A percentile compares a stretch with the other conserved stretches of the same genome.
phyloP scores from a whole-genome alignment of 2,888 invertebrate genomes.

The Melitaea athalia region DNA sequence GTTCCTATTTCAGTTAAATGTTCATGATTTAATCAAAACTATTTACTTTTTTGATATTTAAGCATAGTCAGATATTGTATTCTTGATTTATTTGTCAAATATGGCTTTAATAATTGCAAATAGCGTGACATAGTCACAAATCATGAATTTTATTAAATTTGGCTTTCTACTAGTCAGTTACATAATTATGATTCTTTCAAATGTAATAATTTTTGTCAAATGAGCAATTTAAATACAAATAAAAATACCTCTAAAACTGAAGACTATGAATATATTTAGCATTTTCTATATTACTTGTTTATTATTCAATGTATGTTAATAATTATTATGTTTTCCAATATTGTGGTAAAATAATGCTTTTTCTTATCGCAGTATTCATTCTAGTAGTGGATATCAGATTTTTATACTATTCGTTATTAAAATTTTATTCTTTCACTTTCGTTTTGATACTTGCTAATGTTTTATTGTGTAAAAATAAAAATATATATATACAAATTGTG shows the following conservation, averaged over 20 bases:
- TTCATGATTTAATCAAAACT: not conserved
- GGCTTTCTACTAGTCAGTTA: too few relatives aligned
- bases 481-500: not conserved
- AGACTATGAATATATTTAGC: not conserved
- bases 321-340: not conserved
- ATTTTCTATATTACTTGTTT: not conserved
- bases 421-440: not conserved
- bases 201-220: too few relatives aligned
- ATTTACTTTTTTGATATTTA: not conserved
- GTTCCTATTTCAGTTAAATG: constrained; percentile 1
- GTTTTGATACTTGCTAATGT: not conserved
- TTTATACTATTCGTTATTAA: not conserved
- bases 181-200: too few relatives aligned
- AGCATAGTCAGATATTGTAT: not conserved
- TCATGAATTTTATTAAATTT: too few relatives aligned
- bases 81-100: too few relatives aligned
- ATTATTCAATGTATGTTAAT: not conserved
- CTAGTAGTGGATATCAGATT: not conserved
- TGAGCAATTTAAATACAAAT: too few relatives aligned
- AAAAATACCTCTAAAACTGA: not conserved
- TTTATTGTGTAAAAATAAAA: constrained; percentile 10
- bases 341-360: not conserved
- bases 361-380: not conserved
- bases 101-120: too few relatives aligned
- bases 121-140: too few relatives aligned